Conservation (phyloP, 2,797 vertebrate species). For the Bovichtus diacanthus region DNA sequence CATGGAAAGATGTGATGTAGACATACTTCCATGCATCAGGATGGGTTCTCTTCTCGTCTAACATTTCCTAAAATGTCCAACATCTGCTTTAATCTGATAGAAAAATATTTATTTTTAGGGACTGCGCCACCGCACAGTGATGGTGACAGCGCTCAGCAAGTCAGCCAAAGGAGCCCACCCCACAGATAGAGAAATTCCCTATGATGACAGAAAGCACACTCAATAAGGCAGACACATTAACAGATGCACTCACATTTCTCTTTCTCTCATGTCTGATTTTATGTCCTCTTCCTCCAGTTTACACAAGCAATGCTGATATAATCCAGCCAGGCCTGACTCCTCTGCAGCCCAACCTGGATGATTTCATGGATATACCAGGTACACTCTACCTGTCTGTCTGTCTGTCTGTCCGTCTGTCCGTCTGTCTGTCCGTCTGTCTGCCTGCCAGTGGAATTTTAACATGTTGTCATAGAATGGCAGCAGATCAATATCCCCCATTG, state of each 20-base stretch:
- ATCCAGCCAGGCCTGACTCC: conserved; percentile 96
- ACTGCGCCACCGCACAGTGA: background rate
- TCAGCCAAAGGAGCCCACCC: conserved; percentile 25
- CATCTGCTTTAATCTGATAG: too few relatives aligned
- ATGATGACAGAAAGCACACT: conserved; percentile 1
- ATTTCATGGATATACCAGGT: conserved; percentile 98
- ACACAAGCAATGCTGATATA: conserved; percentile 95
- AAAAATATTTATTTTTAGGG: background rate
- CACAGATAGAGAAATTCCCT: conserved; percentile 61
- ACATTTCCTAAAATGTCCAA: too few relatives aligned
- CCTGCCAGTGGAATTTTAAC: background rate
- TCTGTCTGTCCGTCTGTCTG: too few relatives aligned
- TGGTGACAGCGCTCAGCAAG: conserved; percentile 32
- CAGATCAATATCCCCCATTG: background rate
- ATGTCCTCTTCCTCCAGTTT: conserved; percentile 77
- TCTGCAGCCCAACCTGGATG: conserved; percentile 94
- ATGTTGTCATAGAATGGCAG: background rate
- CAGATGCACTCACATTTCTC: conserved; percentile 6
- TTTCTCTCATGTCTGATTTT: background rate
- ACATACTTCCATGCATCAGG: background rate
- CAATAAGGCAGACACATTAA: background rate
- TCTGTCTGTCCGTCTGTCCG: too few relatives aligned
- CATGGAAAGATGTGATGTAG: too few relatives aligned
- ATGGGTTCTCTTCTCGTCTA: too few relatives aligned
- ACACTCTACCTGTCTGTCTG: conserved; percentile 36